phyloP scores from a whole-genome alignment of 1,140 invertebrate species.

The Daktulosphaira vitifoliae region DNA sequence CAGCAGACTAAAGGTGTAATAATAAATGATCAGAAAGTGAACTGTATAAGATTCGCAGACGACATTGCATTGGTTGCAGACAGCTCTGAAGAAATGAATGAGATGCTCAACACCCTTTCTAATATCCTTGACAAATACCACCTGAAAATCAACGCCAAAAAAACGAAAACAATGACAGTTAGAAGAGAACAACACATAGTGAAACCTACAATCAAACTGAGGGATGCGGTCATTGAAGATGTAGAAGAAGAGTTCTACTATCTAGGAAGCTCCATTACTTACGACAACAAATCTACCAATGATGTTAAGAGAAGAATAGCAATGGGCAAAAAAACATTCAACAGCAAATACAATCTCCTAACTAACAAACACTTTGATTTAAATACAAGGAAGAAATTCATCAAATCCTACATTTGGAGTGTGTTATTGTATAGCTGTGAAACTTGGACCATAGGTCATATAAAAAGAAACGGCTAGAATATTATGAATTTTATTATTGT shows the following conservation, averaged over 20 bases:
- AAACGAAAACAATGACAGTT: slow-evolving; percentile 18
- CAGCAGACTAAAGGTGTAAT: slow-evolving; percentile 7
- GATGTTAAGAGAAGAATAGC: slow-evolving; percentile 23
- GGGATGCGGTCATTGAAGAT: background rate
- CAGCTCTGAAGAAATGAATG: slow-evolving; percentile 17
- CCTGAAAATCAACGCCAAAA: slow-evolving; percentile 28
- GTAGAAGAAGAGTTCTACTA: slow-evolving; percentile 6
- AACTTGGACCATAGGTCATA: slow-evolving; percentile 19
- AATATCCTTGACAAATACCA: slow-evolving; percentile 10
- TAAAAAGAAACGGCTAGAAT: slow-evolving; percentile 10
- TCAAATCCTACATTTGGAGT: slow-evolving; percentile 25
- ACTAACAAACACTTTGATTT: slow-evolving; percentile 16
- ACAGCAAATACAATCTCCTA: slow-evolving; percentile 8
- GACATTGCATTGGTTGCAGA: slow-evolving; percentile 23
- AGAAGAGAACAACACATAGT: background rate
- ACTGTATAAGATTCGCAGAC: slow-evolving; percentile 29
- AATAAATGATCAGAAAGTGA: slow-evolving; percentile 17
- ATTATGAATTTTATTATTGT: too few species aligned
- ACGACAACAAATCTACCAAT: slow-evolving; percentile 8
- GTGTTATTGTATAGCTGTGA: slow-evolving; percentile 19
- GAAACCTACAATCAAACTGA: background rate
- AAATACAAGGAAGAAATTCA: slow-evolving; percentile 23
- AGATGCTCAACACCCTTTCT: slow-evolving; percentile 17
- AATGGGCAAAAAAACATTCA: slow-evolving; percentile 16
- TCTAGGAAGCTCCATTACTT: slow-evolving; percentile 13